These are phyloP conservation scores for Malaclemys terrapin DNA, from an alignment of 2,113 vertebrate genomes.

Conservation along the genomic window DNA sequence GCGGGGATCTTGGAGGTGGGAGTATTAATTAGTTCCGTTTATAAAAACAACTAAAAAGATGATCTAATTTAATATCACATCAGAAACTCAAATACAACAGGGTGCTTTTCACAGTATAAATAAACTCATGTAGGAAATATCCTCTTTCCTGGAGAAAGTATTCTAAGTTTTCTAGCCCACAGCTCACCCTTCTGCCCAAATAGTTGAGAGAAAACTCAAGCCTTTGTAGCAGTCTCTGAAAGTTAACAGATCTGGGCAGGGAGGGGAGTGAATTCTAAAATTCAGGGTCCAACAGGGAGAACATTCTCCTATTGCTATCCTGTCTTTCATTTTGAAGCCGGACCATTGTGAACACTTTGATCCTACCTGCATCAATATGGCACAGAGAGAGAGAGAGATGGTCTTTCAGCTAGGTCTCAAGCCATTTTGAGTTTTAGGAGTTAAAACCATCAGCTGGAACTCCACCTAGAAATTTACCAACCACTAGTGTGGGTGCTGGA, in stretches of 20 bases:
- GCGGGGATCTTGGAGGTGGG: background rate
- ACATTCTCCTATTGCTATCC: background rate
- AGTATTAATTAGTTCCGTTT: background rate
- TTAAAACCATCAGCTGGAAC: accelerated
- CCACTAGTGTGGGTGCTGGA: background rate
- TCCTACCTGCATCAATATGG: background rate
- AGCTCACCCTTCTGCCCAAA: background rate
- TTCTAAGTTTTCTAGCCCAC: background rate
- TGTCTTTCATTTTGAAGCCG: background rate
- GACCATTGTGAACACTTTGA: accelerated
- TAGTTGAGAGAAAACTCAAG: accelerated
- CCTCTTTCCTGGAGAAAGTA: too few species aligned
- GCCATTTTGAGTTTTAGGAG: accelerated
- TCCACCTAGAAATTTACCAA: background rate
- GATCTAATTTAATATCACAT: accelerated
- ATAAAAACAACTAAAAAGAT: background rate
- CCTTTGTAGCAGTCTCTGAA: background rate
- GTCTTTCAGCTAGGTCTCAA: background rate
- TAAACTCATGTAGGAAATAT: background rate
- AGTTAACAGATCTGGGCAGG: background rate
- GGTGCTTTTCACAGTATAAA: accelerated
- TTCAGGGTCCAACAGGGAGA: background rate
- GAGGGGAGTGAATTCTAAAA: background rate
- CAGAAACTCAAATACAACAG: accelerated
- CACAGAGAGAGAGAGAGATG: background rate